Conservation (phyloP, 1,140 invertebrate genomes). For the Bradynema listronoti region DNA sequence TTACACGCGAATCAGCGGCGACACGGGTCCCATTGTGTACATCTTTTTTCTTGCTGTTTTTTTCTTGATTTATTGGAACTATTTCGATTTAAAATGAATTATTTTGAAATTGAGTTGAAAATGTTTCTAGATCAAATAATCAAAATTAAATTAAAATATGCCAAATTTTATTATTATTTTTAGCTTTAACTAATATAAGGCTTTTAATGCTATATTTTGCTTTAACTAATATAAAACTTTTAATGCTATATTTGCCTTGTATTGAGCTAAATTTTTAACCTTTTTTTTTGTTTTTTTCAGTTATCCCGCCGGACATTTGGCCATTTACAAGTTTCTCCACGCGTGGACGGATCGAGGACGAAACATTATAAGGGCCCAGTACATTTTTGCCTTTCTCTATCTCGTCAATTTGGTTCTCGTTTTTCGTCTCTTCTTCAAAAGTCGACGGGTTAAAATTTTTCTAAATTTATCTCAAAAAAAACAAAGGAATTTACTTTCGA, state of each 20-base stretch:
- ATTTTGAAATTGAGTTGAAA: background rate
- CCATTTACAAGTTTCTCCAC: slow-evolving; percentile 78
- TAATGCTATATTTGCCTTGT: too few relatives aligned
- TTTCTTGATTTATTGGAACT: too few relatives aligned
- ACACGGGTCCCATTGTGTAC: slow-evolving; percentile 54
- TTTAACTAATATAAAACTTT: too few relatives aligned
- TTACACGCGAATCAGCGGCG: slow-evolving; percentile 46
- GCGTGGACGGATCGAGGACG: slow-evolving; percentile 73
- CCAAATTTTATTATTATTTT: too few relatives aligned
- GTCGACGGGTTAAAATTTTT: slow-evolving; percentile 65
- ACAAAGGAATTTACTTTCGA: too few relatives aligned
- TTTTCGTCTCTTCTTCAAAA: slow-evolving; percentile 74
- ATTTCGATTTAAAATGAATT: too few relatives aligned
- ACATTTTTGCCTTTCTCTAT: slow-evolving; percentile 79
- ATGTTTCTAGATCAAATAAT: slow-evolving; percentile 1
- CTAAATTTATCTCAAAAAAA: too few relatives aligned
- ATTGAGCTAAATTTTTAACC: too few relatives aligned
- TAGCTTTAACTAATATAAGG: too few relatives aligned
- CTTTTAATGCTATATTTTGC: too few relatives aligned
- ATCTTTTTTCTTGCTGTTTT: slow-evolving; percentile 10
- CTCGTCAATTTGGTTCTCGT: slow-evolving; percentile 71
- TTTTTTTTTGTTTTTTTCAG: slow-evolving; percentile 50
- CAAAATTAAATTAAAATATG: too few relatives aligned
- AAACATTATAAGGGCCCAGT: slow-evolving; percentile 79
- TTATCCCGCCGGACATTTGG: slow-evolving; percentile 92